Base-by-base conservation (phyloP, 1,140 invertebrate species). In the Trichoplusia ni region DNA sequence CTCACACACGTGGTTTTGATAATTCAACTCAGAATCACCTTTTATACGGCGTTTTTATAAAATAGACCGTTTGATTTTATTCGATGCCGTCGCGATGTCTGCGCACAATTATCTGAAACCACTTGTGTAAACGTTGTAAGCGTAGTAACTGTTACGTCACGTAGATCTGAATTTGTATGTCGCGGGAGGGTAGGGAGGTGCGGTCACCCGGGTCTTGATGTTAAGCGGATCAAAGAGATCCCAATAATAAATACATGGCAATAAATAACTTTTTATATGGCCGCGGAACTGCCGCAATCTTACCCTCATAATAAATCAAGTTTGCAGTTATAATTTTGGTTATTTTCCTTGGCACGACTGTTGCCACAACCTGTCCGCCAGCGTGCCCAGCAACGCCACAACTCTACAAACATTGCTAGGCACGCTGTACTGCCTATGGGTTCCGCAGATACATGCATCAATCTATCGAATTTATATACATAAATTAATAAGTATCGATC, bases 131-230 rank as follows among this genome's bases (percentile, higher is more conserved):
- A 13, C 37, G 14, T 58, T 58, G 27, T 44, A 18, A 58, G 54
- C 23, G 11, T 44, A 58, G 54, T 23, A 29, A 58, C 38, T 58
- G 54, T 68, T 59, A 70, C 35, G 61, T 64, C 69, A 64, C 76
- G 72, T 82, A 82, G 80, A 82, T 82, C 78, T 76, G 76, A 82
- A 82, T 82, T 81, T 81, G 76, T 75, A 75, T 61, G 25, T 42
- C 23, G 27, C 38, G 42, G 23, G 16, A 63, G 42, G 29, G 54
- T 49, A 29, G 44, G 23, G 18, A 37, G 29, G 54, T 51, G 54
- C 38, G 23, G 29, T 13, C 13, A 13, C 7, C 54, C 37, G 37
- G 54, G 25, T 21, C 23, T 44, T 58, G 40, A 42, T 58, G 8
- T 58, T 44, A 58, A 38, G 25, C n/a, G 44, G 54, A 25, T 58